Percentiles rank a stretch among this genome's conserved stretches.
Conservation (phyloP, 1,140 invertebrate genomes). For the Anadara kagoshimensis region DNA sequence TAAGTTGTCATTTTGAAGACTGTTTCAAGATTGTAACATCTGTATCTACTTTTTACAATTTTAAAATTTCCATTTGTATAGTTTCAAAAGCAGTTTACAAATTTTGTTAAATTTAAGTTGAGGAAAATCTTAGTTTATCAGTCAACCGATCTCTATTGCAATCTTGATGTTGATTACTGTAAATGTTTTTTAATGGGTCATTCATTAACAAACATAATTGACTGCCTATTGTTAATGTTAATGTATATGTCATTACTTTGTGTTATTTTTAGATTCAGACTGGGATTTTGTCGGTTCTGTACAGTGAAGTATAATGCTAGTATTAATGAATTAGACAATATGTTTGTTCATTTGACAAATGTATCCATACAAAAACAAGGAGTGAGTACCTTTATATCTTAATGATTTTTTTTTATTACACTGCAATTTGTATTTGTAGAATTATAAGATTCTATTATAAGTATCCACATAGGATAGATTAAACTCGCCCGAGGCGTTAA, state of each 20-base stretch:
- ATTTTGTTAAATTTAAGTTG: no score
- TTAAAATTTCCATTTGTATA: not conserved
- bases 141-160: no score
- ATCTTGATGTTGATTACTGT: no score
- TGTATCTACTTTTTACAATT: no score
- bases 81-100: not conserved
- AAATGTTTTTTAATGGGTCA: no score
- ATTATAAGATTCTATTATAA: not conserved
- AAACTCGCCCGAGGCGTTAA: no score
- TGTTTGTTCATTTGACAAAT: constrained; percentile 91
- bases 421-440: not conserved
- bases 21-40: no score
- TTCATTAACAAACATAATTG: no score
- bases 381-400: constrained; percentile 74
- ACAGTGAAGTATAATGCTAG: constrained; percentile 83
- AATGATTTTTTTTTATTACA: not conserved
- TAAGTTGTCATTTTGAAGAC: no score
- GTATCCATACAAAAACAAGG: constrained; percentile 92
- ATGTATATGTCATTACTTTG: not conserved
- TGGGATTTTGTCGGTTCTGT: constrained; percentile 90
- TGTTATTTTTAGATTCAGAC: constrained; percentile 68
- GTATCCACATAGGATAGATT: constrained; percentile 1
- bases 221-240: no score
- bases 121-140: no score
- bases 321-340: constrained; percentile 83